These are phyloP conservation scores for Dendroctonus ponderosae DNA, from an alignment of 1,140 invertebrate species.

Conservation along the genomic window DNA sequence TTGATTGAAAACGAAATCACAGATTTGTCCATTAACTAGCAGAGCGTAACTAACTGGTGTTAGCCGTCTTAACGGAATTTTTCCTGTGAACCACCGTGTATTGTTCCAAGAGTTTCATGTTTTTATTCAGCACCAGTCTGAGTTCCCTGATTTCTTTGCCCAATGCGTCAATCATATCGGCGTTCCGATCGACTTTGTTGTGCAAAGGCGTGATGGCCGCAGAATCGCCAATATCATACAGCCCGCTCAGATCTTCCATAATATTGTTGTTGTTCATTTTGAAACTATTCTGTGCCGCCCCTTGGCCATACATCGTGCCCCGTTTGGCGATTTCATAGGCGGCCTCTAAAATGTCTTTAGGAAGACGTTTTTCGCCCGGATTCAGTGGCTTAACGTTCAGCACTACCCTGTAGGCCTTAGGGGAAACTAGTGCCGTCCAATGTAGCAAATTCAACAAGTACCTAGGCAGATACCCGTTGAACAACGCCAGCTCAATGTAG, in stretches of 20 bases:
- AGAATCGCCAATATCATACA: slow-evolving; percentile 52
- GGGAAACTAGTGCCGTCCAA: slow-evolving; percentile 71
- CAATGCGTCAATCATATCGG: slow-evolving; percentile 60
- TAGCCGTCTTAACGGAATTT: background rate
- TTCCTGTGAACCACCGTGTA: slow-evolving; percentile 23
- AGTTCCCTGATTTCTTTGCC: slow-evolving; percentile 63
- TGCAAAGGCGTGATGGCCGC: slow-evolving; percentile 55
- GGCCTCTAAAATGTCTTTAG: slow-evolving; percentile 69
- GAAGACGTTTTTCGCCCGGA: slow-evolving; percentile 74
- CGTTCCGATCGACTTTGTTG: slow-evolving; percentile 62
- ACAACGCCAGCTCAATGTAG: slow-evolving; percentile 70
- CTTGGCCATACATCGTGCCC: slow-evolving; percentile 65
- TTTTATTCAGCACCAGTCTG: slow-evolving; percentile 49
- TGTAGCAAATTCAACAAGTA: slow-evolving; percentile 69
- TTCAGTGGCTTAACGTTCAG: slow-evolving; percentile 77
- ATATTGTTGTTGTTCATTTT: slow-evolving; percentile 60
- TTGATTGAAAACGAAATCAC: too few species aligned
- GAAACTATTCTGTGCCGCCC: slow-evolving; percentile 54
- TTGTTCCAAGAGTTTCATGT: slow-evolving; percentile 34
- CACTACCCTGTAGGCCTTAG: slow-evolving; percentile 73
- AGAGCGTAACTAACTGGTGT: too few species aligned
- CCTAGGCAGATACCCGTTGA: slow-evolving; percentile 69
- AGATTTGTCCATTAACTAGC: too few species aligned
- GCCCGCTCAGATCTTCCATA: slow-evolving; percentile 53
- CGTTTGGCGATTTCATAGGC: slow-evolving; percentile 74